Percentiles rank a stretch among this genome's conserved stretches.
These are phyloP conservation scores for Saccopteryx leptura DNA, from an alignment of 2,113 vertebrate species.

Conservation along the genomic window DNA sequence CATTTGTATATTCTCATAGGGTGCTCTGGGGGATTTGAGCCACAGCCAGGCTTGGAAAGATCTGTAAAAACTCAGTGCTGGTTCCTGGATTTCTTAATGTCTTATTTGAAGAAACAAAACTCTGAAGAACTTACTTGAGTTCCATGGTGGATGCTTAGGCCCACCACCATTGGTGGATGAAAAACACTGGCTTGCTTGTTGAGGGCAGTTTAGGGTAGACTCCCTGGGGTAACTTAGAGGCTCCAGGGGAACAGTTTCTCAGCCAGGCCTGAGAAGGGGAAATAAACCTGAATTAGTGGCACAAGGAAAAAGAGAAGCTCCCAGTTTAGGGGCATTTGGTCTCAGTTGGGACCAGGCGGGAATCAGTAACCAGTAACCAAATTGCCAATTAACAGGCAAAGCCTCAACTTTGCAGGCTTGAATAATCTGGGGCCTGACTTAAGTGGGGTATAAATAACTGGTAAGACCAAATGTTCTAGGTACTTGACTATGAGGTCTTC, in stretches of 20 bases:
- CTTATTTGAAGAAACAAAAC: not conserved
- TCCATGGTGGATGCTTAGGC: not conserved
- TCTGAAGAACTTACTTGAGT: not conserved
- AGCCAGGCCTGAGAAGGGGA: not conserved
- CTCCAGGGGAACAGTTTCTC: not conserved
- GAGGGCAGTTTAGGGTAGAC: not conserved
- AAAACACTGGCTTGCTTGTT: not conserved
- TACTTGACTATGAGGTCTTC: not conserved
- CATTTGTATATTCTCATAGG: not conserved
- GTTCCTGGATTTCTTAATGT: not conserved
- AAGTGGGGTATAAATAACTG: conserved; percentile 25
- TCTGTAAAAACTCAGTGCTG: not conserved
- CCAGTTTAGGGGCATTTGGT: not conserved
- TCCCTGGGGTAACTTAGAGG: not conserved
- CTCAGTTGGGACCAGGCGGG: not conserved
- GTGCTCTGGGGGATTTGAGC: not conserved
- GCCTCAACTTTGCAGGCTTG: not conserved
- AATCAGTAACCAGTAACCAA: not conserved
- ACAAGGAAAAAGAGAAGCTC: not conserved
- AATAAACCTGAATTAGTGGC: not conserved
- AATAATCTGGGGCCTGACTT: conserved; percentile 9
- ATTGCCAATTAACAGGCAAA: not conserved
- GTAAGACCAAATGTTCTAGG: not conserved
- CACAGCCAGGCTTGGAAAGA: not conserved
- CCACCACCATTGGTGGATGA: not conserved